These are phyloP conservation scores for Ommatoiulus sabulosus DNA, from an alignment of 2,888 invertebrate genomes.

Conservation along the genomic window DNA sequence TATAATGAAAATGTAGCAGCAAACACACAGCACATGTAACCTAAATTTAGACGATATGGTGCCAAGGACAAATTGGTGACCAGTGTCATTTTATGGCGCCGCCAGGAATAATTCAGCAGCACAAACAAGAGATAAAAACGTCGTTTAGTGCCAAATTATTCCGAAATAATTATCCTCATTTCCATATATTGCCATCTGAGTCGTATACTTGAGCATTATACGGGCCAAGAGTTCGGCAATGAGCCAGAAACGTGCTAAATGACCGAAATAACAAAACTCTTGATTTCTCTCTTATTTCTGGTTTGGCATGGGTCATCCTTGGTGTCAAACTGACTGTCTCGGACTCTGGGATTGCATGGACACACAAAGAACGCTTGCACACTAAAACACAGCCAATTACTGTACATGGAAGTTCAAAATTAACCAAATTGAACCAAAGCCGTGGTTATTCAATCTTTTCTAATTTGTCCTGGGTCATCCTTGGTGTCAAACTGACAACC, in stretches of 20 bases:
- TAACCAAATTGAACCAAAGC: too few relatives aligned
- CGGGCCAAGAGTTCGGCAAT: too few relatives aligned
- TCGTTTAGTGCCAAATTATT: background rate
- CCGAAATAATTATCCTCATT: background rate
- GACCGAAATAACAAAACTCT: too few relatives aligned
- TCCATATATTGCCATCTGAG: background rate
- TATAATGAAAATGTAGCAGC: background rate
- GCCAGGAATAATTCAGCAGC: background rate
- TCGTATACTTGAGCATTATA: background rate
- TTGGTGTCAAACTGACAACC: background rate
- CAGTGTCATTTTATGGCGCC: background rate
- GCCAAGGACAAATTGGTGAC: slow-evolving; percentile 22
- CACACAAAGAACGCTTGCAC: too few relatives aligned
- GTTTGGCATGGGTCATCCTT: background rate
- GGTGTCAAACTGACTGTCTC: background rate
- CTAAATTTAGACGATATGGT: background rate
- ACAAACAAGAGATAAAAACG: slow-evolving; percentile 7
- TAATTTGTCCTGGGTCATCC: background rate
- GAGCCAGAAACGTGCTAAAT: too few relatives aligned
- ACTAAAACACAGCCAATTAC: too few relatives aligned
- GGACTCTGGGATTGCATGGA: background rate
- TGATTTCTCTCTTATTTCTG: too few relatives aligned
- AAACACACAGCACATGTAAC: background rate
- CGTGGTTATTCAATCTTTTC: too few relatives aligned
- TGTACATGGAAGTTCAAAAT: too few relatives aligned